Conservation (phyloP, 2,797 vertebrate species). For the Chaetodon trifasciatus region DNA sequence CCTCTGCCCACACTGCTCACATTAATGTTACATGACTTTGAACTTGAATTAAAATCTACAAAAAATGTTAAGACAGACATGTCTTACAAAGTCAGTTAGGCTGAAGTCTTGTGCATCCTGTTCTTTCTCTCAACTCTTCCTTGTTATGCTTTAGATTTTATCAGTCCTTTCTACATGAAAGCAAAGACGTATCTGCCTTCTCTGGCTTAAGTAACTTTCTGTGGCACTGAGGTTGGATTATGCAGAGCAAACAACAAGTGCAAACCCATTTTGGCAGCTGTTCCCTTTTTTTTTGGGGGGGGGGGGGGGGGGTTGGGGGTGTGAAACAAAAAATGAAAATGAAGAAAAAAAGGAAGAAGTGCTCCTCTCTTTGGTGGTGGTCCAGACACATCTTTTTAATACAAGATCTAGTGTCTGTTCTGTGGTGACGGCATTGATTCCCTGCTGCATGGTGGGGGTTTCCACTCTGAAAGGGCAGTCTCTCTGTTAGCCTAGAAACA, state of each 20-base stretch:
- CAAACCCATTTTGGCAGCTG: slow-evolving; percentile 44
- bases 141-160: slow-evolving; percentile 40
- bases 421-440: slow-evolving; percentile 78
- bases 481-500: slow-evolving; percentile 81
- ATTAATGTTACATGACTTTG: slow-evolving; percentile 29
- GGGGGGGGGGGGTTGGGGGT: neutral
- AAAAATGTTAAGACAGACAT: slow-evolving; percentile 29
- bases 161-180: slow-evolving; percentile 40
- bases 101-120: neutral
- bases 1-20: slow-evolving; percentile 29
- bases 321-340: slow-evolving; percentile 26
- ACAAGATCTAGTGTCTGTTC: slow-evolving; percentile 58
- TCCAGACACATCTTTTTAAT: slow-evolving; percentile 61
- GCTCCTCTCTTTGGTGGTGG: slow-evolving; percentile 22
- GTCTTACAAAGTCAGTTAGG: slow-evolving; percentile 6
- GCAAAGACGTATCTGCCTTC: slow-evolving; percentile 36
- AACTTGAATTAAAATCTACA: slow-evolving; percentile 29
- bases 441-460: slow-evolving; percentile 78
- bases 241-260: slow-evolving; percentile 26
- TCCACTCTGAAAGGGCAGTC: slow-evolving; percentile 83
- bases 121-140: slow-evolving; percentile 1
- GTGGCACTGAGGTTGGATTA: slow-evolving; percentile 51
- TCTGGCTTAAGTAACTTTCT: slow-evolving; percentile 49
- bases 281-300: slow-evolving; percentile 38
- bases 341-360: neutral